phyloP scores from a whole-genome alignment of 2,888 invertebrate species.

The Hydrotaea cyrtoneurina region DNA sequence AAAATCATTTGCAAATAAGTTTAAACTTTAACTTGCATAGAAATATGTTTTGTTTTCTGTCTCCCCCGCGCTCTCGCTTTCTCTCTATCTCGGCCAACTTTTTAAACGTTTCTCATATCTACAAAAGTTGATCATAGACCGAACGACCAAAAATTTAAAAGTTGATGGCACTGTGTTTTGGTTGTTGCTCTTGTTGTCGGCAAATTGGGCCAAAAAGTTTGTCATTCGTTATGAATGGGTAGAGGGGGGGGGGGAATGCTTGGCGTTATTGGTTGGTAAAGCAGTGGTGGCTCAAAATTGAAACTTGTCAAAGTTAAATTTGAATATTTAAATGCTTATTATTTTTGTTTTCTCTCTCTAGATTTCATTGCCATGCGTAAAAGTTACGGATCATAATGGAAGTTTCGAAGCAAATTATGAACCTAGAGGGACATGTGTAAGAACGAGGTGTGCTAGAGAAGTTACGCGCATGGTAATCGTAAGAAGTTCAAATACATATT shows the following conservation, averaged over 20 bases:
- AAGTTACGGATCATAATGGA: neutral
- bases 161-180: neutral
- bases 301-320: neutral
- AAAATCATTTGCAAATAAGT: neutral
- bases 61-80: neutral
- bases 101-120: constrained; percentile 18
- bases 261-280: neutral
- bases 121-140: neutral
- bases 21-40: neutral
- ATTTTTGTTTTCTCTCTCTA: neutral
- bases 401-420: neutral
- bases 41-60: neutral
- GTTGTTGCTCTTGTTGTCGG: neutral
- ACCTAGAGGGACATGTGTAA: too few relatives aligned
- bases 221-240: neutral
- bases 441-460: too few relatives aligned
- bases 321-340: constrained; percentile 10
- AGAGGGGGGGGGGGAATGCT: neutral
- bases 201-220: constrained; percentile 7
- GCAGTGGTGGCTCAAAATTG: neutral
- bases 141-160: neutral
- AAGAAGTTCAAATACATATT: too few relatives aligned
- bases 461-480: too few relatives aligned
- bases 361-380: neutral
- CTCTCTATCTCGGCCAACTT: neutral